phyloP scores from a whole-genome alignment of 2,113 vertebrate species.

The Grammomys surdaster region DNA sequence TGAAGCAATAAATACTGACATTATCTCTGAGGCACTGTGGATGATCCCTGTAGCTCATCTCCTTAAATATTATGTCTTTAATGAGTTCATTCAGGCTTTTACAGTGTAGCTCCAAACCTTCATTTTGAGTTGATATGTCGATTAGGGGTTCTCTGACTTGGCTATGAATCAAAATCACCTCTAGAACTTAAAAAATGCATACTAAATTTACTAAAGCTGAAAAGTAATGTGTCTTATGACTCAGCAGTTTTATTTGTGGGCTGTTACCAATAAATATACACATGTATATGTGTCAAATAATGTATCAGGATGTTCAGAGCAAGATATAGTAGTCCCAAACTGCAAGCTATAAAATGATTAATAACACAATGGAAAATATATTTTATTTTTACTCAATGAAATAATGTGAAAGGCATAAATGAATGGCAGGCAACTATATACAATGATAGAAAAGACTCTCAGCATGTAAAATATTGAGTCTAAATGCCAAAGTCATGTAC shows the following conservation, averaged over 20 bases:
- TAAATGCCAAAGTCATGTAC: conserved; percentile 4
- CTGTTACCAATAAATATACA: conserved; percentile 44
- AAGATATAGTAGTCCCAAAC: background rate
- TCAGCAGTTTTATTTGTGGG: conserved; percentile 39
- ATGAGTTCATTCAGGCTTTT: conserved; percentile 75
- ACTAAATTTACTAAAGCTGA: conserved; percentile 60
- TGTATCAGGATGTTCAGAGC: background rate
- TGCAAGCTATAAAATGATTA: conserved; percentile 45
- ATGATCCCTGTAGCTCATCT: conserved; percentile 69
- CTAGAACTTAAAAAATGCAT: conserved; percentile 48
- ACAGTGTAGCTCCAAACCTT: conserved; percentile 73
- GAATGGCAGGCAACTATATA: background rate
- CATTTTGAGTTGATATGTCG: conserved; percentile 68
- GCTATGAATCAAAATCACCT: conserved; percentile 69
- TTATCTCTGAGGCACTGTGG: conserved; percentile 59
- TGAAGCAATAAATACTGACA: conserved; percentile 70
- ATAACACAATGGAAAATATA: conserved; percentile 5
- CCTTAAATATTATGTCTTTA: conserved; percentile 76
- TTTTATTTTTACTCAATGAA: conserved; percentile 34
- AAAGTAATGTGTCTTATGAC: conserved; percentile 42
- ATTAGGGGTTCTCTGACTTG: conserved; percentile 68
- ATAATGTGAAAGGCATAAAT: background rate
- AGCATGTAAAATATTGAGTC: background rate
- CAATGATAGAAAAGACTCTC: background rate
- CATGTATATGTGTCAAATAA: background rate